Conservation (phyloP, 2,888 invertebrate genomes). For the Eumacrocentrus americanus region DNA sequence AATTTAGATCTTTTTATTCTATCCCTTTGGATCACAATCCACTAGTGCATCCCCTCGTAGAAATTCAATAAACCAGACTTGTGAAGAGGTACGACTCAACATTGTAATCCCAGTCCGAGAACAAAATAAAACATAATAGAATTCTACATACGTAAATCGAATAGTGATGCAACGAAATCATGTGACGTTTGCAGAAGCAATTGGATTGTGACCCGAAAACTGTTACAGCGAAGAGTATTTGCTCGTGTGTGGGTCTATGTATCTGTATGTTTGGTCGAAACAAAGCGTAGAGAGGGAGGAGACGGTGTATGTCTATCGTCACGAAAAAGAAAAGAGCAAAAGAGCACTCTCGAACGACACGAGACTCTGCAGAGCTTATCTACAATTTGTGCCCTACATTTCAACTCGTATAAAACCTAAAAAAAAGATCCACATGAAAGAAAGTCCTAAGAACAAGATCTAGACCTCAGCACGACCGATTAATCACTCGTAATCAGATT, state of each 20-base stretch:
- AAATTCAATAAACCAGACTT: background rate
- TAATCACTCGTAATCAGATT: slow-evolving; percentile 36
- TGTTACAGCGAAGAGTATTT: background rate
- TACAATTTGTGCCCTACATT: slow-evolving; percentile 10
- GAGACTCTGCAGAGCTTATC: slow-evolving; percentile 15
- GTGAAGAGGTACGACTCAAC: too few species aligned
- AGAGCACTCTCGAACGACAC: slow-evolving; percentile 2
- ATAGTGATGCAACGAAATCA: slow-evolving; percentile 1
- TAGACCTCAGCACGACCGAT: slow-evolving; percentile 20
- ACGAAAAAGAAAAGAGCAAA: slow-evolving; percentile 17
- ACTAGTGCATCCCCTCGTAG: background rate
- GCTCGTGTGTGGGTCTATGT: too few species aligned
- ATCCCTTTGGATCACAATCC: too few species aligned
- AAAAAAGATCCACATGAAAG: background rate
- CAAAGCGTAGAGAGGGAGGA: background rate
- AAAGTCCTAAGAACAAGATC: slow-evolving; percentile 2
- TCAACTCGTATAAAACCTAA: background rate
- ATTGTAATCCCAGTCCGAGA: too few species aligned
- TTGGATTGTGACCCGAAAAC: slow-evolving; percentile 4
- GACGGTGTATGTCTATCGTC: background rate
- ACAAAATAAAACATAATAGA: too few species aligned
- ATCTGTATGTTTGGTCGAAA: slow-evolving; percentile 24
- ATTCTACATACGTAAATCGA: background rate
- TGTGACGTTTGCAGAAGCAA: slow-evolving; percentile 3
- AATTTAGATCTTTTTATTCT: too few species aligned